These are phyloP conservation scores for Rhineura floridana DNA, from an alignment of 2,113 vertebrate genomes.

Conservation along the genomic window DNA sequence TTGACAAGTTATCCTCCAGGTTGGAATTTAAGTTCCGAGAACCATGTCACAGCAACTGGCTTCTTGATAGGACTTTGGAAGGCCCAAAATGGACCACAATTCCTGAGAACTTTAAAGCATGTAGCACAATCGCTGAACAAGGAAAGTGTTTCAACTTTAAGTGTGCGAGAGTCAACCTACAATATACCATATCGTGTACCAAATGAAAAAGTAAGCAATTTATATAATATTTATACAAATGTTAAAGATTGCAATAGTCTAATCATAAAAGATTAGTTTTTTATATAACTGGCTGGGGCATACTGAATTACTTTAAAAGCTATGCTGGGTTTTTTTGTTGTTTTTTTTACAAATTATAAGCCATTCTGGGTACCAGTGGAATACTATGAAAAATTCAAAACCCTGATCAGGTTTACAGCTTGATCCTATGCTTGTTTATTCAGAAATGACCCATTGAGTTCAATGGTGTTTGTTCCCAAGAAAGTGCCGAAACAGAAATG, in stretches of 20 bases:
- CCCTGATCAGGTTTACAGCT: not conserved
- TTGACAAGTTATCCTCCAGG: not conserved
- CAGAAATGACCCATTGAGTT: slow-evolving; percentile 29
- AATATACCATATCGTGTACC: not conserved
- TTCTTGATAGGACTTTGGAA: not conserved
- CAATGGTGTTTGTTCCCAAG: slow-evolving; percentile 49
- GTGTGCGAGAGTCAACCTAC: not conserved
- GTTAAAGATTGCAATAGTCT: not conserved
- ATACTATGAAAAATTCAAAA: not conserved
- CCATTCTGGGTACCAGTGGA: no score
- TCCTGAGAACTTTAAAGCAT: not conserved
- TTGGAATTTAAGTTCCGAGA: not conserved
- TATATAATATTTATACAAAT: not conserved
- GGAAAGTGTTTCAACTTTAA: not conserved
- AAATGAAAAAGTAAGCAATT: not conserved
- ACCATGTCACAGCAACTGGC: not conserved
- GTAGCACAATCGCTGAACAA: not conserved
- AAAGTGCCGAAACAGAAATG: slow-evolving; percentile 36
- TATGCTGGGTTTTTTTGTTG: not conserved
- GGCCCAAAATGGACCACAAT: not conserved
- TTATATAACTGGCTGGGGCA: not conserved
- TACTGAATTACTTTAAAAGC: not conserved
- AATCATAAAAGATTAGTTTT: not conserved
- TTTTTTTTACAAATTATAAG: not conserved
- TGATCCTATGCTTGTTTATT: not conserved